Conservation (phyloP, 1,140 invertebrate genomes). For the Pseudomyrmex dendroicus region DNA sequence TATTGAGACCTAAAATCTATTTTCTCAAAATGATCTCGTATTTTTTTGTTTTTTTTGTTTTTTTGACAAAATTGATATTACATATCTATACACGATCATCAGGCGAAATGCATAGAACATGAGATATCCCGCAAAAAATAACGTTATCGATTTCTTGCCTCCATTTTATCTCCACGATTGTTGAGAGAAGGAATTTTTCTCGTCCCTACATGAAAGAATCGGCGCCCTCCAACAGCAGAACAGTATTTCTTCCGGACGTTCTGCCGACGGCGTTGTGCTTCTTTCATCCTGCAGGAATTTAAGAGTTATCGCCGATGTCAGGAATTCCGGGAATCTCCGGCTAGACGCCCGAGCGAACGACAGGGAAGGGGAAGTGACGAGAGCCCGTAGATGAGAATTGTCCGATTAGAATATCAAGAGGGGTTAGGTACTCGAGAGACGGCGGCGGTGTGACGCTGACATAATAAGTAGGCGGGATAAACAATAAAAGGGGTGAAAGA, state of each 20-base stretch:
- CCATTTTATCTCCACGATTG: conserved; percentile 59
- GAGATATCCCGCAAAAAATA: conserved; percentile 36
- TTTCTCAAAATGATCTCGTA: conserved; percentile 4
- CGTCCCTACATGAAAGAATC: conserved; percentile 53
- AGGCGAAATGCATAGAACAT: conserved; percentile 2
- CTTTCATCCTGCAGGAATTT: conserved; percentile 69
- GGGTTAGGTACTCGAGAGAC: conserved; percentile 43
- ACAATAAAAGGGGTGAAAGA: conserved; percentile 74
- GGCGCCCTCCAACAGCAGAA: conserved; percentile 57
- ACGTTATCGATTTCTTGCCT: conserved; percentile 53
- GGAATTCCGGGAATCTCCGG: conserved; percentile 67
- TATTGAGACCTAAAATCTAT: neutral
- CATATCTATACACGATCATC: conserved; percentile 1
- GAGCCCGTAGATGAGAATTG: conserved; percentile 24
- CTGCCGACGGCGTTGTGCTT: conserved; percentile 62
- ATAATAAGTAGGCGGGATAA: conserved; percentile 73
- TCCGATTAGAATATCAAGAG: conserved; percentile 75
- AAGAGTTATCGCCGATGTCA: conserved; percentile 63
- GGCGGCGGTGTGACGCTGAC: conserved; percentile 53
- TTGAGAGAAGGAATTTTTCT: conserved; percentile 63
- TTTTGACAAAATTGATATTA: neutral
- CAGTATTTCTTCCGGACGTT: conserved; percentile 64
- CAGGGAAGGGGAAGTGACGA: conserved; percentile 31
- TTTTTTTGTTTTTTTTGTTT: no score
- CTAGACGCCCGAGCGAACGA: conserved; percentile 28